Evolutionary conservation across 2,888 invertebrate species (phyloP).

Genomic region (Agelastica alni): DNA sequence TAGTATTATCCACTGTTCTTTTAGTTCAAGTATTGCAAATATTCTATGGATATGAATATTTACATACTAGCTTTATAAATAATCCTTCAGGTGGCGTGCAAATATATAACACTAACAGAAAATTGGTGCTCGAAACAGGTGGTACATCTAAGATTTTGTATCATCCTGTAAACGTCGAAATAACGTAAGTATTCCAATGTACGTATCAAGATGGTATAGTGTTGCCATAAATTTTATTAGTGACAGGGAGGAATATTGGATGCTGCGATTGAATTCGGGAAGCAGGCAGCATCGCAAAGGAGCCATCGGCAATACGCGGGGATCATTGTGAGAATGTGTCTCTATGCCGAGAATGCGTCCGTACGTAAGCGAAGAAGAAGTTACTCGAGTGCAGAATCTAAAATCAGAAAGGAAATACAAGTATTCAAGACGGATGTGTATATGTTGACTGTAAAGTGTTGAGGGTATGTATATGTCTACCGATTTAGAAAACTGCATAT

Average conservation of each 20-base stretch:
- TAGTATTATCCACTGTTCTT: no score
- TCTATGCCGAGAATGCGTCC: neutral
- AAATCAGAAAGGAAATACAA: constrained; percentile 12
- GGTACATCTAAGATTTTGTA: no score
- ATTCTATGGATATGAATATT: no score
- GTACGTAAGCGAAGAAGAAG: neutral
- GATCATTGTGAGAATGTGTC: constrained; percentile 1
- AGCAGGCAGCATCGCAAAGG: constrained; percentile 1
- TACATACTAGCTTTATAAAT: no score
- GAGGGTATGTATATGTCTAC: neutral
- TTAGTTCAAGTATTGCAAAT: no score
- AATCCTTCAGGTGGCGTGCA: no score
- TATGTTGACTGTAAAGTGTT: constrained; percentile 7
- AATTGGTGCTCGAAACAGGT: no score
- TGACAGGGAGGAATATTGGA: constrained; percentile 24
- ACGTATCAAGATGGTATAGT: constrained; percentile 16
- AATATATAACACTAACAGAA: no score
- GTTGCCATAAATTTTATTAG: constrained; percentile 21
- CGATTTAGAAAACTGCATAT: constrained; percentile 7
- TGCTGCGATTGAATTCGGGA: constrained; percentile 21
- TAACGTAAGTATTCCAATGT: constrained; percentile 10
- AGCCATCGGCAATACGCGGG: neutral
- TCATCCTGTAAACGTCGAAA: neutral
- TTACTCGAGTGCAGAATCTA: constrained; percentile 8
- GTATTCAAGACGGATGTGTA: constrained; percentile 8